Evolutionary conservation across 2,888 invertebrate genomes (phyloP).

Genomic region (Drosophila maculinotata): DNA sequence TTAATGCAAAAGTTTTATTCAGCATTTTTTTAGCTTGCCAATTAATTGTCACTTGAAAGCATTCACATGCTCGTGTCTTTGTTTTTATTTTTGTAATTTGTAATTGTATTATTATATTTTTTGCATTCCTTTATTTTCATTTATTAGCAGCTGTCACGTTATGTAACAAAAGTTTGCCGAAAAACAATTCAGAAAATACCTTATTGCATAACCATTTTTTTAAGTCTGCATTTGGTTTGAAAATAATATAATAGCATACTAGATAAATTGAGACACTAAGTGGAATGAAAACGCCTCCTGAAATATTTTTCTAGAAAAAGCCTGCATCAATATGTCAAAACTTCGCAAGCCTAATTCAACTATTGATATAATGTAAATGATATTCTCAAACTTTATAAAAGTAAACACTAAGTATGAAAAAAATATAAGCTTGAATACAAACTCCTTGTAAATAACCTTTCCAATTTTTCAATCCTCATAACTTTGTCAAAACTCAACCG

Average conservation of each 20-base stretch:
- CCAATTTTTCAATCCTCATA: too few relatives aligned
- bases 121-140: conserved; percentile 40
- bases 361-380: too few relatives aligned
- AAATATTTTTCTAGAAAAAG: too few relatives aligned
- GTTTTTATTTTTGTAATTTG: conserved; percentile 25
- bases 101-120: conserved; percentile 19
- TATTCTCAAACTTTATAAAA: too few relatives aligned
- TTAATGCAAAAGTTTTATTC: conserved; percentile 64
- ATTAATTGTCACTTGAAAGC: conserved; percentile 79
- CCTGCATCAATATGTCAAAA: too few relatives aligned
- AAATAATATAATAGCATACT: background rate
- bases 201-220: conserved; percentile 3
- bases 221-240: background rate
- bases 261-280: background rate
- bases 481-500: too few relatives aligned
- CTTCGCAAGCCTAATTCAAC: too few relatives aligned
- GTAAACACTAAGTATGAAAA: too few relatives aligned
- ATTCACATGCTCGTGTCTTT: conserved; percentile 64
- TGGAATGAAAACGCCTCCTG: background rate
- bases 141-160: conserved; percentile 39
- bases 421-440: too few relatives aligned
- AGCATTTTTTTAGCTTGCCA: conserved; percentile 20
- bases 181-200: background rate
- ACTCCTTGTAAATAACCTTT: too few relatives aligned
- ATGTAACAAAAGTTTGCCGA: background rate